Evolutionary conservation across 2,888 invertebrate genomes (phyloP), one percentile per base, ranked within the genome.

Genomic region (Lordiphosa fenestrarum): DNA sequence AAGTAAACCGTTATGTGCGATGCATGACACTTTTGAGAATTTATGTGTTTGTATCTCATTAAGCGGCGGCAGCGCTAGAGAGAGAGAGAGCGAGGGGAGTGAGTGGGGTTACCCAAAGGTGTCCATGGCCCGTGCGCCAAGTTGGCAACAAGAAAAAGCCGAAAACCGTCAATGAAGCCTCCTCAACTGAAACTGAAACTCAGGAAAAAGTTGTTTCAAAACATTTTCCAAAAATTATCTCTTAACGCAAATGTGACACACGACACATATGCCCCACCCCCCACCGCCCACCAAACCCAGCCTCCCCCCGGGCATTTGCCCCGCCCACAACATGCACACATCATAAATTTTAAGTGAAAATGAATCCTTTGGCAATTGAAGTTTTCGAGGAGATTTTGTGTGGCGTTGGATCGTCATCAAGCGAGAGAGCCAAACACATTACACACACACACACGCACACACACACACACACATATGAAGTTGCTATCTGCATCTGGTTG

Each of bases 31-130:
- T 86, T 88, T 86, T 83, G 71, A 83, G 72, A 88, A 87, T 87
- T 87, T 88, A 88, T 87, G 87, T 87, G 86, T 86, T 87, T 87
- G 85, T 87, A 85, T 87, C 88, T 87, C 88, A 87, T 87, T 87
- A 87, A 76, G 82, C 75, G 76, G 72, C 61, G 58, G 48, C 15
- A 13, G 37, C 33, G 13, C 39, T 4, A 42, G 30, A 30, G 36
- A 6, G 41, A 37, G 37, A 6, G 36, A 37, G 37, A 42, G 30
- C 23, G 41, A 6, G 41, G 23, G 23, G 42, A 10, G 35, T 25
- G 38, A 49, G 33, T 19, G 56, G 39, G 30, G 30, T 30, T 30
- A 30, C 72, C 73, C 73, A 72, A 80, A 80, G 76, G 69, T 74
- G 73, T 67, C 63, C 46, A 36, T 41, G 19, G 23, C 10, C 40